Evolutionary conservation across 2,888 invertebrate genomes (phyloP).

Genomic region (Eretmocerus hayati): DNA sequence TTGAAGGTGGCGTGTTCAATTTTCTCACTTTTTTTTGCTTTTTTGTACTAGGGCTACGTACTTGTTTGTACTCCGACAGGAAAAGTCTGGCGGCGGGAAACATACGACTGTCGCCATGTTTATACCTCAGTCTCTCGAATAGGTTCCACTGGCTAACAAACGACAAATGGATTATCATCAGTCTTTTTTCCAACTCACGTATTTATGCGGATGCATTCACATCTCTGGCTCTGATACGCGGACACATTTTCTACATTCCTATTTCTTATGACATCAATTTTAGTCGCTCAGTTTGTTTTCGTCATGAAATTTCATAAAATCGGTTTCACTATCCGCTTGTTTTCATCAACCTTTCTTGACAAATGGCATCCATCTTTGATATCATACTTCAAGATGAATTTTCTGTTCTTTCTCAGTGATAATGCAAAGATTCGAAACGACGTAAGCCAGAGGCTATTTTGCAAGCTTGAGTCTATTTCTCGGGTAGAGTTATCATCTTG

Average conservation of each 20-base stretch:
- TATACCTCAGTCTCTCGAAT: constrained; percentile 72
- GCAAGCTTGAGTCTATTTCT: too few relatives aligned
- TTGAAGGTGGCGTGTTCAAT: neutral
- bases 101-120: constrained; percentile 51
- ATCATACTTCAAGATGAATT: neutral
- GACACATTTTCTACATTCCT: constrained; percentile 9
- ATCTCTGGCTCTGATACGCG: too few relatives aligned
- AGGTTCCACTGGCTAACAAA: constrained; percentile 66
- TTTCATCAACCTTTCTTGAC: too few relatives aligned
- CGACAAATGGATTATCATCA: constrained; percentile 30
- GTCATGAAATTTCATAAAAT: too few relatives aligned
- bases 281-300: constrained; percentile 24
- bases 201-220: constrained; percentile 24
- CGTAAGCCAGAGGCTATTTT: too few relatives aligned
- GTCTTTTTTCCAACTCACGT: constrained; percentile 16
- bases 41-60: constrained; percentile 51
- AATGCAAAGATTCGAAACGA: constrained; percentile 8
- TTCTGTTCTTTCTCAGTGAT: constrained; percentile 6
- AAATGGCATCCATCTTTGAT: neutral
- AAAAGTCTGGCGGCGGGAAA: constrained; percentile 49
- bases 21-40: constrained; percentile 9
- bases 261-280: constrained; percentile 13
- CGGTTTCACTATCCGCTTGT: too few relatives aligned
- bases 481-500: too few relatives aligned
- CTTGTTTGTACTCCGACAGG: constrained; percentile 58